Base-by-base conservation (phyloP, 2,113 vertebrate genomes). In the Cairina moschata region DNA sequence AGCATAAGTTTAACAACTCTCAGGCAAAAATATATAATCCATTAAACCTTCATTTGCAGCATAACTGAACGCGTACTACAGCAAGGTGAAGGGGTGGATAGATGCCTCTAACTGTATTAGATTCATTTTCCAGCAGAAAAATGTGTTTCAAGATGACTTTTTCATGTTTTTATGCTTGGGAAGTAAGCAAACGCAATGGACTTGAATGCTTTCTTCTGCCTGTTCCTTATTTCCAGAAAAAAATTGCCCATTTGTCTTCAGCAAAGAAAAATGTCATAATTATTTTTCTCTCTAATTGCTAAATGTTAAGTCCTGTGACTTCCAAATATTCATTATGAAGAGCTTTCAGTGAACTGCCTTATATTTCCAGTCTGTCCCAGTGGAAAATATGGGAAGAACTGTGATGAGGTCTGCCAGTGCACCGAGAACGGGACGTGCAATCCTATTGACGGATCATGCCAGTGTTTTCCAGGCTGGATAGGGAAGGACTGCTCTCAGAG, bases 391-490 rank as follows among this genome's bases (percentile, higher is more conserved):
- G 99, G 99, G 65, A 98, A 98, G 96, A 97, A 98, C 87, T 99
- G 99, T 58, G 97, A 98, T 2, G 98, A 99, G 95, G 91, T 98
- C 86, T 99, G 99, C 36, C 96, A 98, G 94, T 99, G 99, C 97
- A 99, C 99, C 36, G 99, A 99, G 98, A 99, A 99, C 1, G 99
- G 99, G 78, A 99, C 99, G 48, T 99, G 99, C 97, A 99, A 99
- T 72, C 99, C 99, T 54, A 98, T 99, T 1, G 99, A 99, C 12
- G 99, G 99, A 32, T 99, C 99, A 8, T 99, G 99, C 91, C 99
- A 99, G 79, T 99, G 99, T 42, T 98, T 98, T 65, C 99, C 99
- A 0, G 99, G 99, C 50, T 99, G 99, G 99, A 99, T 99, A 8
- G 99, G 99, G 88, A 98, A 96, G 4, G 99, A 99, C 97, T 99